Conservation (phyloP, 2,888 invertebrate genomes). For the Leptura quadrifasciata region DNA sequence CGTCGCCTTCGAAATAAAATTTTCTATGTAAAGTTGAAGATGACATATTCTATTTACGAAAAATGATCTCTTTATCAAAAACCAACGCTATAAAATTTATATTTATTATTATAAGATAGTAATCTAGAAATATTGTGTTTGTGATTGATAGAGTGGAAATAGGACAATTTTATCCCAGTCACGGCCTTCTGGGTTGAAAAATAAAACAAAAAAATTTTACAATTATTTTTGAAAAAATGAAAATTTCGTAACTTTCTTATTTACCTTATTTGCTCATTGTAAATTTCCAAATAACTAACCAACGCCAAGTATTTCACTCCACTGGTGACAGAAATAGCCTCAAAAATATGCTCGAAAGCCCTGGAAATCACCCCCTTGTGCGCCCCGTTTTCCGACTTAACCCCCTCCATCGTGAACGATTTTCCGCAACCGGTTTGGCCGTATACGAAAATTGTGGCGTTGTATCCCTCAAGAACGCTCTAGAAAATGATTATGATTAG, state of each 20-base stretch:
- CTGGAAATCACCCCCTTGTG: slow-evolving; percentile 83
- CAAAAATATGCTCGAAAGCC: slow-evolving; percentile 92
- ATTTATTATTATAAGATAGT: too few species aligned
- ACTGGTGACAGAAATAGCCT: slow-evolving; percentile 85
- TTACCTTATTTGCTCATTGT: slow-evolving; percentile 84
- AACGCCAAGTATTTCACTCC: slow-evolving; percentile 84
- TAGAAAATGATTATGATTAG: slow-evolving; percentile 59
- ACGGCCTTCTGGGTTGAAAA: too few species aligned
- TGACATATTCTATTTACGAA: too few species aligned
- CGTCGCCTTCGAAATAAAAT: too few species aligned
- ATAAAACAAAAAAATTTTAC: too few species aligned
- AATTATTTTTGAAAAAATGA: too few species aligned
- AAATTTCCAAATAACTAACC: slow-evolving; percentile 89
- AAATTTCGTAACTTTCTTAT: neutral
- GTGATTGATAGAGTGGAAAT: too few species aligned
- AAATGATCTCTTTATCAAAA: too few species aligned
- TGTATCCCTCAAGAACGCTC: slow-evolving; percentile 93
- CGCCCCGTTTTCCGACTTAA: slow-evolving; percentile 67
- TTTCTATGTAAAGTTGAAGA: too few species aligned
- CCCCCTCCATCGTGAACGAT: slow-evolving; percentile 92
- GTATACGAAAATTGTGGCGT: slow-evolving; percentile 94
- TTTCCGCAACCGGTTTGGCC: slow-evolving; percentile 96
- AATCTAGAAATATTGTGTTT: too few species aligned
- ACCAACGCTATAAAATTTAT: too few species aligned
- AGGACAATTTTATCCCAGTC: too few species aligned